Evolutionary conservation across 2,797 vertebrate genomes (phyloP).

Genomic region (Lagodon rhomboides): DNA sequence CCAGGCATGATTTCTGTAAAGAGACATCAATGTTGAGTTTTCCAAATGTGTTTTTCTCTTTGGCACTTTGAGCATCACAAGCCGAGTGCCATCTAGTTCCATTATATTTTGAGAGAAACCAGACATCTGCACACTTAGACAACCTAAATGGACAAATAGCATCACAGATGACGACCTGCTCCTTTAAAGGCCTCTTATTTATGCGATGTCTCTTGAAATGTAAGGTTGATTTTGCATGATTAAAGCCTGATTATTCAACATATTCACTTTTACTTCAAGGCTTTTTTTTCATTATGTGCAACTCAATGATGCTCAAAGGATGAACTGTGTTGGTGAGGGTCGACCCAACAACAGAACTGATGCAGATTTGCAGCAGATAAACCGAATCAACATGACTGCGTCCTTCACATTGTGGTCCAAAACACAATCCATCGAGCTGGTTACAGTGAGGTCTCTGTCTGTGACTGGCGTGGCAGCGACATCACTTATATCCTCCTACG

Average conservation of each 20-base stretch:
- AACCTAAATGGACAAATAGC: too few relatives aligned
- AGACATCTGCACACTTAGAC: too few relatives aligned
- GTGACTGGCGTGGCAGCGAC: not conserved
- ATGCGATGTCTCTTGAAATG: not conserved
- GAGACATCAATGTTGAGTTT: too few relatives aligned
- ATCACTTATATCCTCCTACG: slow-evolving; percentile 13
- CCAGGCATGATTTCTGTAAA: too few relatives aligned
- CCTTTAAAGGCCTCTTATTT: not conserved
- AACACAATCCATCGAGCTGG: not conserved
- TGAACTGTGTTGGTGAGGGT: not conserved
- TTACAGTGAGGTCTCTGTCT: not conserved
- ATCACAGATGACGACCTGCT: too few relatives aligned
- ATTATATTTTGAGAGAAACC: too few relatives aligned
- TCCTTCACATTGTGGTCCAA: not conserved
- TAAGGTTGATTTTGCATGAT: too few relatives aligned
- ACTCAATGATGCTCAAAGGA: not conserved
- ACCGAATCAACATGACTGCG: not conserved
- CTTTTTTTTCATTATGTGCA: not conserved
- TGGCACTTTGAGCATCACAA: too few relatives aligned
- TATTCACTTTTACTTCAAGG: not conserved
- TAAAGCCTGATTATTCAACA: not conserved
- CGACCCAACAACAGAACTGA: not conserved
- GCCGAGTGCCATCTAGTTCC: too few relatives aligned
- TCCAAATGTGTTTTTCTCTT: too few relatives aligned
- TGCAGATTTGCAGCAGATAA: not conserved